phyloP scores from a whole-genome alignment of 2,797 vertebrate species.

The Coranthus polyacanthus region DNA sequence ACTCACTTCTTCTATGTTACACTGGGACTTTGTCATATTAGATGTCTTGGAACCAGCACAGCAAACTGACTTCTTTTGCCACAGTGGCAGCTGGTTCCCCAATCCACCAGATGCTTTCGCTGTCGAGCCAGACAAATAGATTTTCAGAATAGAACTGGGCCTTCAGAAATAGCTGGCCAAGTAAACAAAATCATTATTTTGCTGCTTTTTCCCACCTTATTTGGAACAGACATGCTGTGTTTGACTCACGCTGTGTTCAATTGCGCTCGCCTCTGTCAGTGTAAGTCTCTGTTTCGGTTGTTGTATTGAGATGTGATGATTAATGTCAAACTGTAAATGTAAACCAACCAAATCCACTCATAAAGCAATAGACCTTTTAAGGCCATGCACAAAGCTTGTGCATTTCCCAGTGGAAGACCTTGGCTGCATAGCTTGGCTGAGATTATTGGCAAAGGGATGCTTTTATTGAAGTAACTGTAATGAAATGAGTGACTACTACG shows the following conservation, averaged over 20 bases:
- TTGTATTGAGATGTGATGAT: constrained; percentile 25
- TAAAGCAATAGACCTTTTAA: constrained; percentile 1
- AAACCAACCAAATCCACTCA: constrained; percentile 3
- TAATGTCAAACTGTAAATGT: constrained; percentile 29
- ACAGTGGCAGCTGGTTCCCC: constrained; percentile 53
- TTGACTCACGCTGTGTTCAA: constrained; percentile 34
- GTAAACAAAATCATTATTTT: constrained; percentile 35
- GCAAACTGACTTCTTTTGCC: constrained; percentile 18
- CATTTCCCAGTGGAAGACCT: constrained; percentile 1
- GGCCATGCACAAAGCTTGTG: neutral
- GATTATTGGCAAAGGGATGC: constrained; percentile 10
- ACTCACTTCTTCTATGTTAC: constrained; percentile 7
- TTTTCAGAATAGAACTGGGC: constrained; percentile 16
- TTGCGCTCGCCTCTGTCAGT: constrained; percentile 14
- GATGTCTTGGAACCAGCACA: constrained; percentile 42
- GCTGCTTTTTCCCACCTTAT: constrained; percentile 44
- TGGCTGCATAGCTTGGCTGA: constrained; percentile 5
- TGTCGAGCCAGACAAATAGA: constrained; percentile 55
- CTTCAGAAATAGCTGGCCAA: constrained; percentile 26
- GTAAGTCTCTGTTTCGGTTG: constrained; percentile 10
- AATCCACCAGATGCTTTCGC: constrained; percentile 53
- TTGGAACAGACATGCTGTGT: constrained; percentile 27
- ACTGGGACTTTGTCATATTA: constrained; percentile 32
- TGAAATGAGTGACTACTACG: constrained; percentile 40
- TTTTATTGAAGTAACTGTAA: constrained; percentile 35